Conservation (phyloP, 1,140 invertebrate species). For the Hypothenemus hampei region DNA sequence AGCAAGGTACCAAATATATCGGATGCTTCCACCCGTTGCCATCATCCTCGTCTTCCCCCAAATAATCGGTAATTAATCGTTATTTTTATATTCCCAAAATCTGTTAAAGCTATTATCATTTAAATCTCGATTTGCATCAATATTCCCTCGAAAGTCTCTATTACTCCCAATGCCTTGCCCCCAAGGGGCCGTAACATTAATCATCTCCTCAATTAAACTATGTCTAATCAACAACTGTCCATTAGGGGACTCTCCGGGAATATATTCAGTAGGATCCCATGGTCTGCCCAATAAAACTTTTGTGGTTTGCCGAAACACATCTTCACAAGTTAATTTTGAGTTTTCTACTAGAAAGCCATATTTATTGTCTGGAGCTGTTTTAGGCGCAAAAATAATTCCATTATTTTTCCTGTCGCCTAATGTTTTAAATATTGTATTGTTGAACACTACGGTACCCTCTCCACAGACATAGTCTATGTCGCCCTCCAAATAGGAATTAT, state of each 20-base stretch:
- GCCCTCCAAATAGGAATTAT: constrained; percentile 1
- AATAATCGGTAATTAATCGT: constrained; percentile 1
- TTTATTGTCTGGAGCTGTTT: neutral
- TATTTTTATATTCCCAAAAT: constrained; percentile 12
- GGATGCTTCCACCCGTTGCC: too few relatives aligned
- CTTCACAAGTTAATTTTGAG: neutral
- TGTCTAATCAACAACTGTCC: constrained; percentile 13
- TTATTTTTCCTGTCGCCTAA: neutral
- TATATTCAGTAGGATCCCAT: constrained; percentile 1
- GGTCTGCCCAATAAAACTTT: neutral
- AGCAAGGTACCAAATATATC: too few relatives aligned
- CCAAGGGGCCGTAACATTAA: constrained; percentile 2
- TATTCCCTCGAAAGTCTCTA: constrained; percentile 1
- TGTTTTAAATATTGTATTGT: neutral
- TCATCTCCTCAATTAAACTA: constrained; percentile 2
- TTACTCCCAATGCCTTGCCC: neutral
- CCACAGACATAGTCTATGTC: constrained; percentile 4
- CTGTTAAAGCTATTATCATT: constrained; percentile 13
- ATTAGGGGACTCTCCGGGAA: constrained; percentile 11
- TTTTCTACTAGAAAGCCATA: constrained; percentile 2
- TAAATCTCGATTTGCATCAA: neutral
- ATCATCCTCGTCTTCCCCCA: too few relatives aligned
- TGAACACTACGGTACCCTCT: neutral
- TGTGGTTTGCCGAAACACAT: too few relatives aligned
- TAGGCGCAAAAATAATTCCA: constrained; percentile 6